Evolutionary conservation across 1,140 invertebrate genomes (phyloP).

Genomic region (Drosophila watanabei): DNA sequence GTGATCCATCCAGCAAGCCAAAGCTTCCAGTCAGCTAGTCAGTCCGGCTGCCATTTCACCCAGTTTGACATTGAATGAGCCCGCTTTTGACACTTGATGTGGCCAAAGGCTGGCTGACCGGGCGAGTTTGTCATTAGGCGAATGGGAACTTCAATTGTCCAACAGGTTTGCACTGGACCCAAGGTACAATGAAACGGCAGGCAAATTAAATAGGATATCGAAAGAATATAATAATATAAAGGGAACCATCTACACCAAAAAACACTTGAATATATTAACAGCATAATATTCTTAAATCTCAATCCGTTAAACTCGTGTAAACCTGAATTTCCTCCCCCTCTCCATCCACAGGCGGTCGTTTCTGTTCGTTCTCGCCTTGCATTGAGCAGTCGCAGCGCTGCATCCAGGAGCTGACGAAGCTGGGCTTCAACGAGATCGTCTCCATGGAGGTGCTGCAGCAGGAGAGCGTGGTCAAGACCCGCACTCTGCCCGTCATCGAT

Average conservation of each 20-base stretch:
- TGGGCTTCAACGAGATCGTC: conserved; percentile 93
- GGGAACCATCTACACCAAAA: not conserved
- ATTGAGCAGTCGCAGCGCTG: conserved; percentile 98
- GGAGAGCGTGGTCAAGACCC: conserved; percentile 92
- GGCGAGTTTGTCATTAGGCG: conserved; percentile 78
- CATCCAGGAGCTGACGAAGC: conserved; percentile 89
- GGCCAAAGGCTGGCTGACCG: conserved; percentile 48
- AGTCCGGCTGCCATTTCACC: conserved; percentile 73
- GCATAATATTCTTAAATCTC: conserved; percentile 6
- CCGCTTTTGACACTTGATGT: conserved; percentile 77
- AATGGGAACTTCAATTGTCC: conserved; percentile 49
- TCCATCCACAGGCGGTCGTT: conserved; percentile 92
- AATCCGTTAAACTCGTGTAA: conserved; percentile 1
- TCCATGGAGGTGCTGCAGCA: conserved; percentile 96
- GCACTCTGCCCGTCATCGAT: conserved; percentile 89
- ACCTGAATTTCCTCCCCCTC: conserved; percentile 9
- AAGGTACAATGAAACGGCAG: conserved; percentile 8
- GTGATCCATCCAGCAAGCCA: conserved; percentile 27
- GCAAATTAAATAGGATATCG: conserved; percentile 4
- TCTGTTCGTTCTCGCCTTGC: conserved; percentile 99
- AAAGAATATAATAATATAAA: not conserved
- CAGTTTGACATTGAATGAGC: conserved; percentile 79
- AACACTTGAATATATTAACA: conserved; percentile 6
- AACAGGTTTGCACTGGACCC: conserved; percentile 15
- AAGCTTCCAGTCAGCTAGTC: conserved; percentile 35